Percentiles rank a stretch among this genome's conserved stretches.
Conservation (phyloP, 2,888 invertebrate species). For the Euproctis similis region DNA sequence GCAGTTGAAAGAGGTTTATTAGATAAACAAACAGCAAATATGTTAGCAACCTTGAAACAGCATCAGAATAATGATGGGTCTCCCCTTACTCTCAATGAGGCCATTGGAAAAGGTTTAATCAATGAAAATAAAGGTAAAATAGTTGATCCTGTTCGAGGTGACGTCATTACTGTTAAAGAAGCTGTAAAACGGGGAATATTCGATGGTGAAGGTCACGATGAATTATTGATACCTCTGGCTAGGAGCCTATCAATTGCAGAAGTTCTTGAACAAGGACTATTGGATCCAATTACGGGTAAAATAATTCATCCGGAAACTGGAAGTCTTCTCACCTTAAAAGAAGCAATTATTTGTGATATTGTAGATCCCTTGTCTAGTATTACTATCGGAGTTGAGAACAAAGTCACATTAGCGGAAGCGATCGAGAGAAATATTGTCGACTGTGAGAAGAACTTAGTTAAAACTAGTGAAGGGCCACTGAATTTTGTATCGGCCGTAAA, state of each 20-base stretch:
- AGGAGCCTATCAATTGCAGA: slow-evolving; percentile 89
- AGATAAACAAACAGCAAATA: slow-evolving; percentile 83
- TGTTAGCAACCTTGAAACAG: slow-evolving; percentile 78
- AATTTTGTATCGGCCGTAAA: slow-evolving; percentile 83
- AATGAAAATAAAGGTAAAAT: slow-evolving; percentile 86
- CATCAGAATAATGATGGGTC: slow-evolving; percentile 77
- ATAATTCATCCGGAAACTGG: slow-evolving; percentile 93
- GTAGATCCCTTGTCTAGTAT: slow-evolving; percentile 87
- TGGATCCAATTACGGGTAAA: slow-evolving; percentile 82
- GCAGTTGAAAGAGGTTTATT: slow-evolving; percentile 87
- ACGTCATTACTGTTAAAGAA: slow-evolving; percentile 86
- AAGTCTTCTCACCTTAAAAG: slow-evolving; percentile 82
- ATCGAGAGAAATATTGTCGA: slow-evolving; percentile 83
- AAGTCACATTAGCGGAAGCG: slow-evolving; percentile 85
- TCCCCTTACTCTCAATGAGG: slow-evolving; percentile 83
- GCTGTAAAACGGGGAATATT: slow-evolving; percentile 89
- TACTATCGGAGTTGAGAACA: slow-evolving; percentile 76
- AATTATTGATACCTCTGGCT: slow-evolving; percentile 86
- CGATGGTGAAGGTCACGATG: slow-evolving; percentile 84
- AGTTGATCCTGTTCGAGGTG: slow-evolving; percentile 88
- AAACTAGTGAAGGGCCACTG: slow-evolving; percentile 77
- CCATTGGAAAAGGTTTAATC: slow-evolving; percentile 81
- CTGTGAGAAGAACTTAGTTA: slow-evolving; percentile 80
- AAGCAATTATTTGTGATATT: slow-evolving; percentile 92
- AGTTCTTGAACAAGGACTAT: slow-evolving; percentile 88